phyloP scores from a whole-genome alignment of 2,888 invertebrate species.

The Agriotes lineatus region DNA sequence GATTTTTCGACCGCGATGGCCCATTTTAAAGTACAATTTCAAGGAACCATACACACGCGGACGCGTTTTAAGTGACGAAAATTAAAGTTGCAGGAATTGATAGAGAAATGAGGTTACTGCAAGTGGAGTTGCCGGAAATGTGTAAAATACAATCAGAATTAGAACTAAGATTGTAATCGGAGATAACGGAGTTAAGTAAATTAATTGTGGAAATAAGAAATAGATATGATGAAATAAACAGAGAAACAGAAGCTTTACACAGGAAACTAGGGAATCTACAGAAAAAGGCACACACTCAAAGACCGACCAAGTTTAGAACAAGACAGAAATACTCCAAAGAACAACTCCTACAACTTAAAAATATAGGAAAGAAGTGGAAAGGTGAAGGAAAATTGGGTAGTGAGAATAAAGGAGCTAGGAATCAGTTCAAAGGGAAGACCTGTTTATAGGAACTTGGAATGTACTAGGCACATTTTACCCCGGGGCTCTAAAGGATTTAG shows the following conservation, averaged over 20 bases:
- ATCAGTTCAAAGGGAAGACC: constrained; percentile 1
- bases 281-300: neutral
- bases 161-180: neutral
- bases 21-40: too few species aligned
- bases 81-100: neutral
- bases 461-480: too few species aligned
- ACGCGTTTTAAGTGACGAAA: neutral
- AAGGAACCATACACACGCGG: neutral
- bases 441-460: neutral
- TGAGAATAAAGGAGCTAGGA: constrained; percentile 1
- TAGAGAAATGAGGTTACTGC: neutral
- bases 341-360: neutral
- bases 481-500: neutral
- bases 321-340: neutral
- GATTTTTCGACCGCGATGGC: too few species aligned
- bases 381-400: neutral
- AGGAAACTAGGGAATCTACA: neutral
- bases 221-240: neutral
- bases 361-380: neutral
- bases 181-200: neutral
- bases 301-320: neutral
- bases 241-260: neutral
- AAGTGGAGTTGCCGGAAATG: neutral
- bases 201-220: neutral
- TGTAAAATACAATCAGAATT: neutral